These are phyloP conservation scores for Aspiorhynchus laticeps DNA, from an alignment of 2,113 vertebrate species.

Conservation along the genomic window DNA sequence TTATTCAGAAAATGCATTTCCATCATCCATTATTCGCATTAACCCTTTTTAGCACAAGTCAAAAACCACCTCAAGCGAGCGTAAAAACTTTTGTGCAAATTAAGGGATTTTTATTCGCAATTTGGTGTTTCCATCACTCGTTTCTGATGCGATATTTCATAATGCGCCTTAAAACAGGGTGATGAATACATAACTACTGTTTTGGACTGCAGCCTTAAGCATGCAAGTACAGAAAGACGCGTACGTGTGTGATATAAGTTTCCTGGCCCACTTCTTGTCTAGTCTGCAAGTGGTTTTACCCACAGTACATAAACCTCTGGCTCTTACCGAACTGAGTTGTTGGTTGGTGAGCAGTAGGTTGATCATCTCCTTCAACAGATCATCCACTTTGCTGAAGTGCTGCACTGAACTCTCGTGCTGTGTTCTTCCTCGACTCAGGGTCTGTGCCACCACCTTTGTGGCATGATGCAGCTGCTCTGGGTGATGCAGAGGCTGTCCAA, in stretches of 20 bases:
- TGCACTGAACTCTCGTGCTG: slow-evolving; percentile 69
- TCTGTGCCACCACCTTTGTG: slow-evolving; percentile 67
- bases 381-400: slow-evolving; percentile 77
- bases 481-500: slow-evolving; percentile 60
- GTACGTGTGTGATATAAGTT: not conserved
- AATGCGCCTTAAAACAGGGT: too few relatives aligned
- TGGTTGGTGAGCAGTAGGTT: slow-evolving; percentile 74
- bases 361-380: slow-evolving; percentile 78
- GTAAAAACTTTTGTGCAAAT: too few relatives aligned
- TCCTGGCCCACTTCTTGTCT: not conserved
- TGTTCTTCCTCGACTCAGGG: slow-evolving; percentile 71
- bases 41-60: too few relatives aligned
- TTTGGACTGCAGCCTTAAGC: too few relatives aligned
- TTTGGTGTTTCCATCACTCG: too few relatives aligned
- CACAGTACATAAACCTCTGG: not conserved
- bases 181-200: too few relatives aligned
- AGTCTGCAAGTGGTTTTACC: not conserved
- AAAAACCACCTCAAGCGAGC: too few relatives aligned
- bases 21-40: too few relatives aligned
- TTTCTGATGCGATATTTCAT: too few relatives aligned
- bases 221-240: too few relatives aligned
- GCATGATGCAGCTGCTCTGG: slow-evolving; percentile 72
- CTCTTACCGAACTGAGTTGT: slow-evolving; percentile 79
- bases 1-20: too few relatives aligned
- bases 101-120: too few relatives aligned